These are phyloP conservation scores for Mungos mungo DNA, from an alignment of 2,113 vertebrate genomes.

Conservation along the genomic window DNA sequence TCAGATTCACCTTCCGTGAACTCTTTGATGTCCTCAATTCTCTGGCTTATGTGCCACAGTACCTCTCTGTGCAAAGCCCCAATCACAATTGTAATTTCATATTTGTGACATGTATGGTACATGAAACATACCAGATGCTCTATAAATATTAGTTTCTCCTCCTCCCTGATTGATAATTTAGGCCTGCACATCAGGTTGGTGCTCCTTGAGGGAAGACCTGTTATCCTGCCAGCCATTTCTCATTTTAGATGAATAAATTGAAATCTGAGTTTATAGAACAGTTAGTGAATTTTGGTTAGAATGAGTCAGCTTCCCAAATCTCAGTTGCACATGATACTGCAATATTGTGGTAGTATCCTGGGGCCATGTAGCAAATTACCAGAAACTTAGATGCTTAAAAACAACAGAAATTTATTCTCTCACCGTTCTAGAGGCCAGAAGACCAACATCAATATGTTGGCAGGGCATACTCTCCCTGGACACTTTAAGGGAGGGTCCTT, in stretches of 20 bases:
- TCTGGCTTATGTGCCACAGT: neutral
- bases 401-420: neutral
- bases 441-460: neutral
- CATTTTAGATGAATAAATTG: neutral
- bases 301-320: constrained; percentile 1
- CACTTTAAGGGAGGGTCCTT: neutral
- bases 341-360: neutral
- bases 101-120: neutral
- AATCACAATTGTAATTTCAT: neutral
- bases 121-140: neutral
- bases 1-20: neutral
- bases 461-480: neutral
- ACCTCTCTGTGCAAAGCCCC: neutral
- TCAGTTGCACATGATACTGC: neutral
- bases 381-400: neutral
- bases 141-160: neutral
- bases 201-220: neutral
- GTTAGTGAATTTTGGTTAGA: neutral
- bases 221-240: neutral
- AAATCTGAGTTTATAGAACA: constrained; percentile 35
- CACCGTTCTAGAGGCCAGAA: neutral
- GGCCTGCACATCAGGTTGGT: neutral
- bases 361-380: neutral
- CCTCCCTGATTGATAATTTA: neutral
- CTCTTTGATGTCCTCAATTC: neutral